A percentile compares a stretch with the other conserved stretches of the same genome.
Evolutionary conservation across 2,888 invertebrate species (phyloP).

Genomic region (Melikaiella ostensackeni): DNA sequence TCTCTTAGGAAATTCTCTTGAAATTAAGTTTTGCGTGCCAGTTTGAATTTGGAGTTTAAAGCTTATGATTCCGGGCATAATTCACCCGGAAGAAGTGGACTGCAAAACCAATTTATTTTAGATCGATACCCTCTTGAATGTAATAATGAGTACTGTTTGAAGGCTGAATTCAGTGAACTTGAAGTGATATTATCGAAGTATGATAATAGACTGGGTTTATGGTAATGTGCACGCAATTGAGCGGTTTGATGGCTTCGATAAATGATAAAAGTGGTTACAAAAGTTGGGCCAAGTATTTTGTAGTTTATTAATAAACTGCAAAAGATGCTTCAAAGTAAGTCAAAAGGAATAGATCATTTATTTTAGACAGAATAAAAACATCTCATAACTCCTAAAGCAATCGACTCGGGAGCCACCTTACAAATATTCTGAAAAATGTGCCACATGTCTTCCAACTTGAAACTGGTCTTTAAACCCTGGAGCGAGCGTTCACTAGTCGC

Average conservation of each 20-base stretch:
- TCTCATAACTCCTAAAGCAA: not conserved
- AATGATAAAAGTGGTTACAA: not conserved
- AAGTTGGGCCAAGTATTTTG: not conserved
- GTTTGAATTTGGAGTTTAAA: conserved; percentile 6
- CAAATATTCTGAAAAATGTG: conserved; percentile 7
- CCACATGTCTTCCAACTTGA: not conserved
- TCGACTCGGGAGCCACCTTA: not conserved
- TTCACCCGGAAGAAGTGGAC: conserved; percentile 24
- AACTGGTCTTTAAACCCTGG: not conserved
- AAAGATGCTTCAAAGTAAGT: not conserved
- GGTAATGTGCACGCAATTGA: conserved; percentile 12
- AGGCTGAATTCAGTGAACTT: conserved; percentile 21
- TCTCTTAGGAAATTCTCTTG: not conserved
- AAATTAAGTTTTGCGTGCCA: conserved; percentile 26
- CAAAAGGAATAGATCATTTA: not conserved
- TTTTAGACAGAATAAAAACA: no score
- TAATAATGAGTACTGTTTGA: conserved; percentile 33
- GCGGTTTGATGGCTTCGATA: not conserved
- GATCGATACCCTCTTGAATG: conserved; percentile 22
- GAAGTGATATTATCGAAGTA: conserved; percentile 33
- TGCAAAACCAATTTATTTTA: conserved; percentile 28
- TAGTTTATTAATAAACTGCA: not conserved
- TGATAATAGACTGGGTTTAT: conserved; percentile 29
- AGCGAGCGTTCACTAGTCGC: not conserved
- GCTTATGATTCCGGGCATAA: conserved; percentile 9